Percentiles rank a stretch among this genome's conserved stretches.
Evolutionary conservation across 1,140 invertebrate genomes (phyloP).

Genomic region (Scaptomyza pallida): DNA sequence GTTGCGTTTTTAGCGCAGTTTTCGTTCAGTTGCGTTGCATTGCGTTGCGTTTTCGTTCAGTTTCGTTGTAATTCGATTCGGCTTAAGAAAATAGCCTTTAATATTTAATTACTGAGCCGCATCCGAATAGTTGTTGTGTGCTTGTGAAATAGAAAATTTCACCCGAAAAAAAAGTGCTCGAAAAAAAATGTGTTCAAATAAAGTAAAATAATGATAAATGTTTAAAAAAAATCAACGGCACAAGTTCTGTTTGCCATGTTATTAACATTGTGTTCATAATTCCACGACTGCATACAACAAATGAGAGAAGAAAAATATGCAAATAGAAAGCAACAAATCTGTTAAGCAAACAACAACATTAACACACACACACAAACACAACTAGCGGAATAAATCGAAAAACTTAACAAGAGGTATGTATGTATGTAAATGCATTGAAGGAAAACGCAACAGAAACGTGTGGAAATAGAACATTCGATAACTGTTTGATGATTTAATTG

Average conservation of each 20-base stretch:
- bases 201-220: conserved; percentile 17
- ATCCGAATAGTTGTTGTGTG: conserved; percentile 11
- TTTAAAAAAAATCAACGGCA: conserved; percentile 50
- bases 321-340: conserved; percentile 68
- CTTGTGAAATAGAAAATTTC: conserved; percentile 40
- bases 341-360: conserved; percentile 36
- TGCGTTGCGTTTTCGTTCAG: conserved; percentile 6
- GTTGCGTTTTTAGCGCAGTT: conserved; percentile 14
- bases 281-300: conserved; percentile 29
- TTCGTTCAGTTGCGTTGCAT: conserved; percentile 7
- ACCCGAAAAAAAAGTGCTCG: conserved; percentile 45
- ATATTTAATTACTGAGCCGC: conserved; percentile 57
- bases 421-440: conserved; percentile 8
- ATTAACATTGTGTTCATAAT: conserved; percentile 77
- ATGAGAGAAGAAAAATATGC: conserved; percentile 18
- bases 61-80: conserved; percentile 3
- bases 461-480: conserved; percentile 5
- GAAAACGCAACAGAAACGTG: conserved; percentile 1
- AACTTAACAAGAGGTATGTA: conserved; percentile 18
- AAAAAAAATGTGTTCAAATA: conserved; percentile 33
- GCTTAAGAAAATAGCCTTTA: conserved; percentile 38
- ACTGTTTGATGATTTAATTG: conserved; percentile 26
- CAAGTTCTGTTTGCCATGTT: conserved; percentile 58
- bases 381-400: conserved; percentile 31
- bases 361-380: conserved; percentile 39